Conservation (phyloP, 37 sponge, comb jelly and placozoan genomes). For the Haliclona indistincta region DNA sequence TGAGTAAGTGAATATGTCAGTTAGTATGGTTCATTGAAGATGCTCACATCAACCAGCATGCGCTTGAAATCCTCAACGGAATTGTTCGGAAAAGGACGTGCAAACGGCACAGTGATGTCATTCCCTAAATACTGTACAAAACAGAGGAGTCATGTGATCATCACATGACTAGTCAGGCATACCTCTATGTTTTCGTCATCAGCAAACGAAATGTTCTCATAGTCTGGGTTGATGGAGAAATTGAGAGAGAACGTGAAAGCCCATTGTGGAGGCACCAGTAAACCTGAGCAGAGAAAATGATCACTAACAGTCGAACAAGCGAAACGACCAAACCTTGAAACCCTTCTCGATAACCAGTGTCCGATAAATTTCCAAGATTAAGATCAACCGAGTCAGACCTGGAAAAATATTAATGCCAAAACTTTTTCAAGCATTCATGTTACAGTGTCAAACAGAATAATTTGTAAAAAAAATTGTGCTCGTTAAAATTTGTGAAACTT, state of each 20-base stretch:
- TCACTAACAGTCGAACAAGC: background rate
- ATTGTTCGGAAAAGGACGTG: background rate
- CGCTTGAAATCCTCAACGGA: too few species aligned
- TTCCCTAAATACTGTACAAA: background rate
- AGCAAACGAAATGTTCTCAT: background rate
- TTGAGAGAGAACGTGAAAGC: conserved; percentile 55
- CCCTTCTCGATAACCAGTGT: background rate
- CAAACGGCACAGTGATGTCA: background rate
- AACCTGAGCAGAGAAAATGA: conserved; percentile 4
- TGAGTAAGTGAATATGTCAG: too few species aligned
- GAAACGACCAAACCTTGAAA: conserved; percentile 8
- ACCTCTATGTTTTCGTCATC: conserved; percentile 3
- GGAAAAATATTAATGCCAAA: too few species aligned
- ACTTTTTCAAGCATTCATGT: too few species aligned
- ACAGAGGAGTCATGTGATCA: background rate
- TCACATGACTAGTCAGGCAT: background rate
- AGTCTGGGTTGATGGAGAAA: conserved; percentile 26
- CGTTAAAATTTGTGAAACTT: too few species aligned
- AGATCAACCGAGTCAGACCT: conserved; percentile 17
- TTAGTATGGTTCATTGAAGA: too few species aligned
- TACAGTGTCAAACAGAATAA: too few species aligned
- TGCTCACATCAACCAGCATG: too few species aligned
- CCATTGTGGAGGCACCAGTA: conserved; percentile 20
- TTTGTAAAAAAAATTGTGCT: too few species aligned
- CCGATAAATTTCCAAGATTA: conserved; percentile 6